These are phyloP conservation scores for Stichodactyla mertensii DNA, from an alignment of 64 coral and sea anemone genomes.

Conservation along the genomic window DNA sequence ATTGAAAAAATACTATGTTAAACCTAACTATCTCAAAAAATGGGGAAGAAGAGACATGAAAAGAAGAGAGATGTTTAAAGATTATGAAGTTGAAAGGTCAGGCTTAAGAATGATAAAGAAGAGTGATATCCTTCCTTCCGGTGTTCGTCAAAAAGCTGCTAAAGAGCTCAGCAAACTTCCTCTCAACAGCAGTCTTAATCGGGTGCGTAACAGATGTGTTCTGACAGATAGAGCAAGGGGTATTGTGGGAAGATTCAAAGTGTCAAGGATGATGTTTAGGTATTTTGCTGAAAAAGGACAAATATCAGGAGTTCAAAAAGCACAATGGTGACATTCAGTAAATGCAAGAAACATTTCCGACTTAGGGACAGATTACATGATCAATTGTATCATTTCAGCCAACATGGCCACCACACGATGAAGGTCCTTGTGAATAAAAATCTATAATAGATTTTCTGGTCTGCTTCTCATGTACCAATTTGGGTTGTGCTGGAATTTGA, in stretches of 20 bases:
- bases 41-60: constrained; percentile 95
- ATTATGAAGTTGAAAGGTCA: constrained; percentile 74
- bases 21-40: constrained; percentile 93
- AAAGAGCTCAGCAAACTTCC: constrained; percentile 67
- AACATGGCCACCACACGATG: too few relatives aligned
- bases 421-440: too few relatives aligned
- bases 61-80: constrained; percentile 71
- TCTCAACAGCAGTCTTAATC: constrained; percentile 78
- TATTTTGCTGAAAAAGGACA: constrained; percentile 95
- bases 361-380: too few relatives aligned
- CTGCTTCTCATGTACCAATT: too few relatives aligned
- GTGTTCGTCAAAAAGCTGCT: constrained; percentile 87
- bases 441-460: too few relatives aligned
- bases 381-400: too few relatives aligned
- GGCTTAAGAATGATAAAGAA: constrained; percentile 86
- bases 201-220: constrained; percentile 94
- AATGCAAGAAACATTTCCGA: not conserved
- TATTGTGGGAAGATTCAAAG: constrained; percentile 75
- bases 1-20: constrained; percentile 88
- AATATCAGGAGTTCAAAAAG: constrained; percentile 70
- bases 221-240: constrained; percentile 87
- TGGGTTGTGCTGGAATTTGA: too few relatives aligned
- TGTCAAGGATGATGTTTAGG: constrained; percentile 98
- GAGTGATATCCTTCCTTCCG: constrained; percentile 85
- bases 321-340: constrained; percentile 67